Evolutionary conservation across 2,888 invertebrate genomes (phyloP).

Genomic region (Trypoxylon attenuatum): DNA sequence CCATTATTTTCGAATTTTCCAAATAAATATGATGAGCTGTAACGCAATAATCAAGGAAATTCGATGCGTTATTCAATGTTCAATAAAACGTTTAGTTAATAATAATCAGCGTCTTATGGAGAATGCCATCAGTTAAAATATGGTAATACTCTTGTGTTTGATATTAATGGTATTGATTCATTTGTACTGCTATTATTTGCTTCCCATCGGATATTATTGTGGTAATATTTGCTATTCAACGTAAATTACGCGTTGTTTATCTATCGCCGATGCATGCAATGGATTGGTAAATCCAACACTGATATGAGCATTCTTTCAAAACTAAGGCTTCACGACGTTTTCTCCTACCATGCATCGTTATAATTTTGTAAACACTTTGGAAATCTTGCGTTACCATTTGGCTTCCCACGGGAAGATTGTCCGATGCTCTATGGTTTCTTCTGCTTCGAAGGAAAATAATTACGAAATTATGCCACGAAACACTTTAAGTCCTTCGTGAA

Average conservation of each 20-base stretch:
- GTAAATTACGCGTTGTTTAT: conserved; percentile 40
- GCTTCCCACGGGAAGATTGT: conserved; percentile 69
- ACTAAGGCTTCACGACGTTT: conserved; percentile 65
- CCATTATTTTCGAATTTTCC: too few species aligned
- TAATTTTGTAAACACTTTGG: conserved; percentile 75
- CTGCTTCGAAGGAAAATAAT: conserved; percentile 68
- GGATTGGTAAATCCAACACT: conserved; percentile 66
- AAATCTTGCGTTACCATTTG: conserved; percentile 69
- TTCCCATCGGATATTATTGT: too few species aligned
- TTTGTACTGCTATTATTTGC: too few species aligned
- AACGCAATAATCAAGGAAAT: too few species aligned
- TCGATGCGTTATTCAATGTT: too few species aligned
- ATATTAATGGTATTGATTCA: too few species aligned
- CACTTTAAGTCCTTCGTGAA: conserved; percentile 45
- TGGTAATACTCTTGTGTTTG: too few species aligned
- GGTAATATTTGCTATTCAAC: too few species aligned
- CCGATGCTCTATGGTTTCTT: conserved; percentile 66
- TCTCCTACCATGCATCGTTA: conserved; percentile 62
- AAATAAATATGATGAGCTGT: too few species aligned
- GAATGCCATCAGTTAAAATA: too few species aligned
- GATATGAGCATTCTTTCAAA: conserved; percentile 55
- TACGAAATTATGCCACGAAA: conserved; percentile 64
- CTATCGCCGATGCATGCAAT: conserved; percentile 45
- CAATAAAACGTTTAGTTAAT: too few species aligned
- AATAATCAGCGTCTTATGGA: too few species aligned